Conservation (phyloP, 1,140 invertebrate genomes). For the Philopotamus ludificatus region DNA sequence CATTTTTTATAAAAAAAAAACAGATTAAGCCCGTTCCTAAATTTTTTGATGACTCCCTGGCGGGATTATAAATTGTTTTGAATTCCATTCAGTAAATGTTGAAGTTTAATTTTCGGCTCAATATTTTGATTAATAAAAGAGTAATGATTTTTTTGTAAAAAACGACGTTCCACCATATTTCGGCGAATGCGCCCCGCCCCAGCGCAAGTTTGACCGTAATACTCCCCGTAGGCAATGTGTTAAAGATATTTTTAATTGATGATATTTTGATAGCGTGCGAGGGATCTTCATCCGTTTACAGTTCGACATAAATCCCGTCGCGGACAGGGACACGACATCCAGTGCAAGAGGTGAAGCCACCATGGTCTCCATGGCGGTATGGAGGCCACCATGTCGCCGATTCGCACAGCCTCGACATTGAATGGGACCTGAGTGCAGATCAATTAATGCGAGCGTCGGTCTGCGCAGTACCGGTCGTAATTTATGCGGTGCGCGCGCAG, state of each 20-base stretch:
- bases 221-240: too few relatives aligned
- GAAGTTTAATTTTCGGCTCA: too few relatives aligned
- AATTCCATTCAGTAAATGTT: too few relatives aligned
- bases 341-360: background rate
- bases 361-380: background rate
- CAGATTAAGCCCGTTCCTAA: too few relatives aligned
- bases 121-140: too few relatives aligned
- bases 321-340: background rate
- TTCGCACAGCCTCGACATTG: constrained; percentile 14
- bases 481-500: background rate
- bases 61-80: too few relatives aligned
- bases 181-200: too few relatives aligned
- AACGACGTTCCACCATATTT: too few relatives aligned
- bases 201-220: too few relatives aligned
- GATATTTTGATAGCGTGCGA: background rate
- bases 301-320: background rate
- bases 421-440: background rate
- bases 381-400: background rate
- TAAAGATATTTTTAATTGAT: background rate
- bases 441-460: constrained; percentile 1
- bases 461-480: background rate
- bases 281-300: background rate
- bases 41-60: too few relatives aligned
- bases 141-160: too few relatives aligned
- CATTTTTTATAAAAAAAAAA: too few relatives aligned